Conservation (phyloP, 2,888 invertebrate species). For the Leptinotarsa juncta region DNA sequence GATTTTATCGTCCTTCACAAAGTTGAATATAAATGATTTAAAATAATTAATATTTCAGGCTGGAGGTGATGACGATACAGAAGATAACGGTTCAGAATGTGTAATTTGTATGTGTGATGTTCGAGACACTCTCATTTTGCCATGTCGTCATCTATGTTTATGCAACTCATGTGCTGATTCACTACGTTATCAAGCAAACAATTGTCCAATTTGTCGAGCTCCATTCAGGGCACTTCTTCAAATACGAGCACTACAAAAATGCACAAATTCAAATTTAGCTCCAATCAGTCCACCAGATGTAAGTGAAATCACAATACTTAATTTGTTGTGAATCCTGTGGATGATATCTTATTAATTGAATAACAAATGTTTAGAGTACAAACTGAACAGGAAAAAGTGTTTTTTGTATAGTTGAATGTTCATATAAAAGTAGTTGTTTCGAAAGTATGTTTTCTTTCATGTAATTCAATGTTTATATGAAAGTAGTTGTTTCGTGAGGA, state of each 20-base stretch:
- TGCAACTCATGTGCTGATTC: constrained; percentile 98
- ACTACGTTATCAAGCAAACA: constrained; percentile 95
- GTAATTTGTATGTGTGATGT: constrained; percentile 99
- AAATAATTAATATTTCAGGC: constrained; percentile 42
- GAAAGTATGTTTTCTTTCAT: too few species aligned
- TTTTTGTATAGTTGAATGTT: too few species aligned
- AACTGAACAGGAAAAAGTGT: too few species aligned
- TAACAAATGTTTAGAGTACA: too few species aligned
- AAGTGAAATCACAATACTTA: constrained; percentile 53
- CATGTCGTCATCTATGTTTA: constrained; percentile 95
- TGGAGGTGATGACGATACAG: constrained; percentile 83
- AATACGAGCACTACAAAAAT: constrained; percentile 91
- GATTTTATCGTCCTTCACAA: too few species aligned
- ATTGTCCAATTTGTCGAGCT: constrained; percentile 99
- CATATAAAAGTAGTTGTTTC: too few species aligned
- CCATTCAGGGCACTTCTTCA: constrained; percentile 97
- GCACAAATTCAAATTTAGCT: constrained; percentile 68
- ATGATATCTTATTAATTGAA: too few species aligned
- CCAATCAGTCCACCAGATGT: constrained; percentile 75
- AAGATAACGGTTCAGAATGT: constrained; percentile 96
- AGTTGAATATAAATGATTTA: too few species aligned
- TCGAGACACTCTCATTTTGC: constrained; percentile 95
- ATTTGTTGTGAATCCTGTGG: too few species aligned
- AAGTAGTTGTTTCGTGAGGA: too few species aligned
- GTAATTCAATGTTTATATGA: too few species aligned